Evolutionary conservation across 2,797 vertebrate species (phyloP).

Genomic region (Spinus pinus): DNA sequence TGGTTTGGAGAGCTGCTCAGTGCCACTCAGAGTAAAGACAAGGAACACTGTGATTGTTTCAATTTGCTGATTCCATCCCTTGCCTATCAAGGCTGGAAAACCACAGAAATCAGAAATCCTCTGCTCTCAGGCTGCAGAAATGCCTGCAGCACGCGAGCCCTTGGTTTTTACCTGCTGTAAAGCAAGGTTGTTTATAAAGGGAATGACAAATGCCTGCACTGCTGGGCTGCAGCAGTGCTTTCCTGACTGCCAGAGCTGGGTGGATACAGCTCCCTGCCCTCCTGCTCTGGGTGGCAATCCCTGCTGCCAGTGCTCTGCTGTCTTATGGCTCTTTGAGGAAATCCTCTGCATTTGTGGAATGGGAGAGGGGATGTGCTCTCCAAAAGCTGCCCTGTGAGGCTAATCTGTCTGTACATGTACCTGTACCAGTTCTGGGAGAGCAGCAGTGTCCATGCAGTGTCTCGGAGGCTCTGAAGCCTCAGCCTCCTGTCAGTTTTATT

Average conservation of each 20-base stretch:
- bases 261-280: background rate
- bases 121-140: background rate
- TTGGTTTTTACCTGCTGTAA: background rate
- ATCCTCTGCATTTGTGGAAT: background rate
- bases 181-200: background rate
- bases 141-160: background rate
- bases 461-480: background rate
- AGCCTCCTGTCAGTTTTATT: background rate
- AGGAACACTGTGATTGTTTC: background rate
- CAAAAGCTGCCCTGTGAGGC: background rate
- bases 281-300: background rate
- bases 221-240: background rate
- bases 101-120: background rate
- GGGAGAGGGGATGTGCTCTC: background rate
- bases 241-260: background rate
- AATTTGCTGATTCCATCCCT: background rate
- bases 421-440: background rate
- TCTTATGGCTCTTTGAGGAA: background rate
- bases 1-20: background rate
- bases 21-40: background rate
- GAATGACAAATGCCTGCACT: background rate
- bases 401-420: accelerated
- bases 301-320: accelerated
- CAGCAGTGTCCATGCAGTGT: accelerated
- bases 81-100: background rate